Evolutionary conservation across 1,140 invertebrate genomes (phyloP), one percentile per base, ranked within the genome.

Genomic region (Hyles vespertilio): DNA sequence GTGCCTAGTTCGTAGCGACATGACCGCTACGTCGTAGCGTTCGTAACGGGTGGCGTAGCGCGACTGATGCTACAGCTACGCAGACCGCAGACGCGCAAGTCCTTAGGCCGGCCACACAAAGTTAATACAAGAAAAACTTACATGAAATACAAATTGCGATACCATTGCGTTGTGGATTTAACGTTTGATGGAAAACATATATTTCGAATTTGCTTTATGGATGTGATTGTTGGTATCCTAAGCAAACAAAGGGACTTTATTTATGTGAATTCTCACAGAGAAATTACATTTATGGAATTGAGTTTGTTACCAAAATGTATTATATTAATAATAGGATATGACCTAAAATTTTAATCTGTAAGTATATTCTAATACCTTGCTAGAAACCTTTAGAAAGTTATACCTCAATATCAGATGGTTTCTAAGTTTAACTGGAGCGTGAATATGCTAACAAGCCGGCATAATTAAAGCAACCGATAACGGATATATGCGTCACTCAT

Each of bases 51-150:
- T 59, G 61, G 63, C 67, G 78, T 77, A 77, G 65, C 66, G 51
- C 69, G 70, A 72, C 72, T 78, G 78, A 75, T 45, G 56, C 46
- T 32, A 34, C 63, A 66, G 74, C 77, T 77, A 74, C 73, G 60
- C 54, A 44, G 54, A 32, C 59, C 67, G 63, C 65, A 62, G 64
- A 74, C 63, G 78, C 74, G 79, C 81, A 84, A 75, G 74, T 70
- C 72, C 69, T 73, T 64, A 62, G 67, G 67, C 71, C 58, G 59
- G 55, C 46, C 48, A 32, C 50, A 58, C 58, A 60, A 79, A 77
- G 71, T 79, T 78, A 71, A 74, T 79, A 69, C 59, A 68, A 43
- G 63, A 73, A 69, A 65, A 79, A 69, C 66, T 79, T 72, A 67
- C 43, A 53, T 56, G 54, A 61, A 66, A 65, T 59, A 61, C 36